These are phyloP conservation scores for Anthonomus grandis DNA, from an alignment of 1,140 invertebrate species.

Conservation along the genomic window DNA sequence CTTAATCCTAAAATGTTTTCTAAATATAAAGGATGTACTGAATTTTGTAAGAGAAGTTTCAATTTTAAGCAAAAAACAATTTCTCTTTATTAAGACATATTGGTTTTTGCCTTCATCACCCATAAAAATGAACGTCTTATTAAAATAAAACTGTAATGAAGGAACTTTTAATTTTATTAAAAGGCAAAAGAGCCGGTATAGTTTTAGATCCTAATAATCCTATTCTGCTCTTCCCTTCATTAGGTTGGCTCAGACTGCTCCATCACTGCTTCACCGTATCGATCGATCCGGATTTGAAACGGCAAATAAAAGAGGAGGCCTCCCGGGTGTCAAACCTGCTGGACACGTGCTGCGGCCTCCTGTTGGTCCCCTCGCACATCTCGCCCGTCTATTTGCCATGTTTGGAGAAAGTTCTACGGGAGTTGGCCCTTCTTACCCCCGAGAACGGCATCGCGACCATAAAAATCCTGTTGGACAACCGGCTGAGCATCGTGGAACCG, in stretches of 20 bases:
- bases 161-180: too few relatives aligned
- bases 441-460: constrained; percentile 59
- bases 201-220: not conserved
- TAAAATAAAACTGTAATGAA: too few relatives aligned
- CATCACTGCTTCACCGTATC: constrained; percentile 63
- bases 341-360: constrained; percentile 69
- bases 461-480: constrained; percentile 59
- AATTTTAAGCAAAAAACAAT: too few relatives aligned
- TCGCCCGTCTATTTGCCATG: constrained; percentile 60
- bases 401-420: constrained; percentile 61
- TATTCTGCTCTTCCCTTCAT: not conserved
- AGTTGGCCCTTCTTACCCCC: constrained; percentile 58
- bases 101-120: too few relatives aligned
- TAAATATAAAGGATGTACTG: too few relatives aligned
- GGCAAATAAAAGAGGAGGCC: constrained; percentile 54
- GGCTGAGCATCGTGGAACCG: constrained; percentile 37
- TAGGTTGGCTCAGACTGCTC: constrained; percentile 47
- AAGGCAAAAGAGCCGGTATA: too few relatives aligned
- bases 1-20: too few relatives aligned
- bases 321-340: constrained; percentile 65
- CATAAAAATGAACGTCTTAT: too few relatives aligned
- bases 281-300: constrained; percentile 47
- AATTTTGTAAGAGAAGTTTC: too few relatives aligned
- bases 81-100: too few relatives aligned
- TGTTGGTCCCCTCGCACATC: constrained; percentile 65